Base-by-base conservation (phyloP, 2,888 invertebrate species). In the Sarcophaga caerulescens region DNA sequence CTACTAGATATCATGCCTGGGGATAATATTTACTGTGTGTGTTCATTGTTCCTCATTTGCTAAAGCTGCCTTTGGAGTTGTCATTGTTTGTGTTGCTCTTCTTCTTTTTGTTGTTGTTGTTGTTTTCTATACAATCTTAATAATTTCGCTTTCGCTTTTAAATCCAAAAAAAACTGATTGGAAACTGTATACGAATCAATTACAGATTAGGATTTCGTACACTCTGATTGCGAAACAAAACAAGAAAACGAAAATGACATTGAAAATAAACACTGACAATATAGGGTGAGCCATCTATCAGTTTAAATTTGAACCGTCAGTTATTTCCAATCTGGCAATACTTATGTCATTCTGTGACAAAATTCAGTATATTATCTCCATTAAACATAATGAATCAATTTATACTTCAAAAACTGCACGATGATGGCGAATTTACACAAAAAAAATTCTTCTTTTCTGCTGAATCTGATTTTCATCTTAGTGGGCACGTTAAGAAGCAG, bases 101-200 rank as follows among this genome's bases (percentile, higher is more conserved):
- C 35, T 62, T 14, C n/a, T 4, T 74, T 66, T n/a, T 66, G 45
- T 57, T 35, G n/a, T 62, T 78, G 25, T 79, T 71, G 52, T 70
- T 59, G n/a, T 57, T 21, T 19, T 45, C 1, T 14, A 52, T 12
- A 0, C 17, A 4, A 14, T 17, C 17, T 52, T 52, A 4, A 4
- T 52, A 14, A 52, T 70, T 35, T n/a, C 57, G 35, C 35, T 35
- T 35, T 70, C 2, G 25, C 44, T 62, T 83, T 77, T 81, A 81
- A 76, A 68, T 86, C 81, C 63, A 74, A 35, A 35, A 35, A 35
- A 35, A 77, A 81, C 77, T 71, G 83, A 80, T 87, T 84, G 78
- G 73, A 74, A 80, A 80, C 71, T 85, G 78, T 68, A 82, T 81
- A 68, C 78, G 70, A 81, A 88, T 87, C 87, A 87, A 87, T 88